Conservation (phyloP, 2,113 vertebrate genomes). For the Tinamus guttatus region DNA sequence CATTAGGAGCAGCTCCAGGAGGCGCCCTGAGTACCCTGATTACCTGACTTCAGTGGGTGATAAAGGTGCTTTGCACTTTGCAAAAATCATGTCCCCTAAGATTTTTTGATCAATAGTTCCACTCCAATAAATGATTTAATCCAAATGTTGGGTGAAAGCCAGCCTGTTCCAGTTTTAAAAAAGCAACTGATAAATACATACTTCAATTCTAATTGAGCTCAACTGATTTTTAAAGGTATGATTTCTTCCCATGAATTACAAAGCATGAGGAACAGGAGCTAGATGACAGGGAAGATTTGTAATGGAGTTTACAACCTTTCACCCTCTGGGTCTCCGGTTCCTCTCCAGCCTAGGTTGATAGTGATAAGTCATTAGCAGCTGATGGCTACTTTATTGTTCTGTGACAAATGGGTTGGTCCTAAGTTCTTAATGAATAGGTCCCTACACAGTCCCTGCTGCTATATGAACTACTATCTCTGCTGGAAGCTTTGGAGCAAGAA, state of each 20-base stretch:
- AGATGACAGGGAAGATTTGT: fast-evolving
- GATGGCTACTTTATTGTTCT: background rate
- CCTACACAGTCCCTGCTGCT: background rate
- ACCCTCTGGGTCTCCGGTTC: background rate
- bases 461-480: background rate
- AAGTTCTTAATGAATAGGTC: background rate
- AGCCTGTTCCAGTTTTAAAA: background rate
- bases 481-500: background rate
- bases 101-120: background rate
- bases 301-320: conserved; percentile 18
- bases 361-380: background rate
- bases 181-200: background rate
- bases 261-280: fast-evolving
- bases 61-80: background rate
- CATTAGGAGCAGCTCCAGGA: conserved; percentile 21
- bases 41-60: background rate
- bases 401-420: background rate
- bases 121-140: background rate
- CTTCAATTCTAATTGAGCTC: background rate
- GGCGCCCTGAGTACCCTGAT: background rate
- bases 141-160: background rate
- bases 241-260: background rate
- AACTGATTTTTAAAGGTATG: background rate
- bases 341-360: background rate
- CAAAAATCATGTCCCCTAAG: background rate